phyloP scores from a whole-genome alignment of 1,140 invertebrate genomes.

The Formica exsecta region DNA sequence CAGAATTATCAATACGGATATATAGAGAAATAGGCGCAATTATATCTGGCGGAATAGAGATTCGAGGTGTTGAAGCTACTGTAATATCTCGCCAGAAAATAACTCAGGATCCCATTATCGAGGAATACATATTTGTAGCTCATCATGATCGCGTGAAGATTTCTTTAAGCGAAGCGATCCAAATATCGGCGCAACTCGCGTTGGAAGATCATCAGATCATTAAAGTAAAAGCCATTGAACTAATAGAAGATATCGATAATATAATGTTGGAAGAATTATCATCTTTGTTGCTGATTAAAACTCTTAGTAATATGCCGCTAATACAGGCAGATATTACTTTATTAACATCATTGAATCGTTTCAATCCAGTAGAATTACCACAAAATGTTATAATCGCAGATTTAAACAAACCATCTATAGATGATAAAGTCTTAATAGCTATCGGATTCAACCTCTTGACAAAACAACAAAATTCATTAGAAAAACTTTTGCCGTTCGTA shows the following conservation, averaged over 20 bases:
- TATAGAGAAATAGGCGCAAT: constrained; percentile 84
- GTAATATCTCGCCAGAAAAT: constrained; percentile 91
- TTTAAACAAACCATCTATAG: constrained; percentile 86
- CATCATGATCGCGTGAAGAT: constrained; percentile 78
- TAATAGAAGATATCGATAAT: constrained; percentile 87
- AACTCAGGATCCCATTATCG: constrained; percentile 90
- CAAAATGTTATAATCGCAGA: constrained; percentile 88
- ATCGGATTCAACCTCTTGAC: constrained; percentile 83
- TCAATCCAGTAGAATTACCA: constrained; percentile 86
- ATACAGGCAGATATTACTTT: constrained; percentile 88
- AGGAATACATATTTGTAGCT: constrained; percentile 87
- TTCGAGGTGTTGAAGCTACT: constrained; percentile 93
- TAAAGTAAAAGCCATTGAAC: constrained; percentile 92
- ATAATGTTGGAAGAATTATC: constrained; percentile 83
- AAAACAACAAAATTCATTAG: constrained; percentile 53
- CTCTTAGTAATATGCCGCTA: constrained; percentile 88
- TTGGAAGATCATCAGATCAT: constrained; percentile 85
- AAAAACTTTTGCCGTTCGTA: constrained; percentile 76
- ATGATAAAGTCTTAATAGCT: constrained; percentile 88
- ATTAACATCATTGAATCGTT: constrained; percentile 78
- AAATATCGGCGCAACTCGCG: constrained; percentile 90
- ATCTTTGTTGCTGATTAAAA: constrained; percentile 87
- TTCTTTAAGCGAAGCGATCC: constrained; percentile 84
- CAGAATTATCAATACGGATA: constrained; percentile 85
- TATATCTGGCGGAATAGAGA: constrained; percentile 92